These are phyloP conservation scores for Grallaria varia DNA, from an alignment of 2,113 vertebrate species.

Conservation along the genomic window DNA sequence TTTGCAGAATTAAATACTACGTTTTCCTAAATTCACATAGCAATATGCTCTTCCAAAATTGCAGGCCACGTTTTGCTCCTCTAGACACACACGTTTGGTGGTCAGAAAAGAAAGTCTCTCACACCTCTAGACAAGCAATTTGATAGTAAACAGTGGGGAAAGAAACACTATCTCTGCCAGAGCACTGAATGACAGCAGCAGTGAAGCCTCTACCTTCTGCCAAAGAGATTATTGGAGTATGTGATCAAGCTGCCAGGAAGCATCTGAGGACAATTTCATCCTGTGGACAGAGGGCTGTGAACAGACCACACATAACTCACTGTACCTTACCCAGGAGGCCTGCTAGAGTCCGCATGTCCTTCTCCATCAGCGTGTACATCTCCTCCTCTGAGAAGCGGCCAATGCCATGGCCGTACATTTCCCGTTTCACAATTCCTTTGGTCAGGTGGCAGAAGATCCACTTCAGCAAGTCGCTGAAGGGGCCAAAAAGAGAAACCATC, in stretches of 20 bases:
- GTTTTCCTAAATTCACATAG: neutral
- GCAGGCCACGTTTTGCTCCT: neutral
- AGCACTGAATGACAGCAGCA: neutral
- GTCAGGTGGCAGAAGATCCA: constrained; percentile 93
- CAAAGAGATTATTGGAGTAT: neutral
- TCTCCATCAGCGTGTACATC: constrained; percentile 95
- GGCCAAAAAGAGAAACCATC: constrained; percentile 88
- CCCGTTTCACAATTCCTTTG: constrained; percentile 90
- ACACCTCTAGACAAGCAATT: neutral
- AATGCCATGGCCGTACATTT: constrained; percentile 96
- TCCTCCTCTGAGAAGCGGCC: constrained; percentile 93
- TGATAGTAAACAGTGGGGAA: neutral
- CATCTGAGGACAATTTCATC: neutral
- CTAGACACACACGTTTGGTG: rapidly evolving
- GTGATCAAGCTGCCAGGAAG: neutral
- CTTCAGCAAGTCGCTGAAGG: constrained; percentile 90
- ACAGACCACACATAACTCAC: neutral
- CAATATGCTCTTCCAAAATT: neutral
- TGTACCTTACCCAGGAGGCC: constrained; percentile 86
- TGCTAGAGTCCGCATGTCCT: constrained; percentile 93
- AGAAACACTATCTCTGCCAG: neutral
- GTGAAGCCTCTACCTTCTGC: neutral
- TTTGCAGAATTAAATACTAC: neutral
- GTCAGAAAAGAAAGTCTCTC: neutral
- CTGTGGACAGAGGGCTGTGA: neutral